Evolutionary conservation across 2,888 invertebrate genomes (phyloP).

Genomic region (Eupithecia subumbrata): DNA sequence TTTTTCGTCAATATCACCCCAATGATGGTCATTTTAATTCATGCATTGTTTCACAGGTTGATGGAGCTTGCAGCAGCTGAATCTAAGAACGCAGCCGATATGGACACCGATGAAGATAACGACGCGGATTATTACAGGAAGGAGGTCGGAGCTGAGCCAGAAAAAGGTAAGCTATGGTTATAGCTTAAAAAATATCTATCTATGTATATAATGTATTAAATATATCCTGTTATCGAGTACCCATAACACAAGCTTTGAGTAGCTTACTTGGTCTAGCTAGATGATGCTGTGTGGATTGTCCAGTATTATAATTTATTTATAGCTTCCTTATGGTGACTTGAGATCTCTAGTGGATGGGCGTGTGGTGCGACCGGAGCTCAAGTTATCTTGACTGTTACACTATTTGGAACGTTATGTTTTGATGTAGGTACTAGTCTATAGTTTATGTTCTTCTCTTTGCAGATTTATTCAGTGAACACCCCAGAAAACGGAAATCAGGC

Average conservation of each 20-base stretch:
- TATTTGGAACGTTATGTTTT: not conserved
- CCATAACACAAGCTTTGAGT: too few species aligned
- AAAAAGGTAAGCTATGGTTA: constrained; percentile 86
- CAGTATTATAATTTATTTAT: too few species aligned
- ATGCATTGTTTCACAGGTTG: constrained; percentile 54
- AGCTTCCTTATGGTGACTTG: not conserved
- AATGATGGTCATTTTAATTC: too few species aligned
- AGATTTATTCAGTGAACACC: constrained; percentile 72
- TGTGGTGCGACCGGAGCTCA: not conserved
- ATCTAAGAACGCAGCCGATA: constrained; percentile 71
- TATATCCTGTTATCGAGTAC: too few species aligned
- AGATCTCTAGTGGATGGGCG: not conserved
- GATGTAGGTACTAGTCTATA: not conserved
- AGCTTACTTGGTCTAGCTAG: too few species aligned
- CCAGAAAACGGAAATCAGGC: constrained; percentile 65
- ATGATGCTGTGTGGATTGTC: too few species aligned
- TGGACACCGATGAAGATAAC: constrained; percentile 86
- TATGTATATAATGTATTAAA: too few species aligned
- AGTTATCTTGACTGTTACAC: not conserved
- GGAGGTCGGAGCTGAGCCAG: constrained; percentile 95
- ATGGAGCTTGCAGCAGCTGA: constrained; percentile 83
- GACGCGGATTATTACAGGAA: constrained; percentile 90
- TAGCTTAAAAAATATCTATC: too few species aligned
- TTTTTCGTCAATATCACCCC: too few species aligned
- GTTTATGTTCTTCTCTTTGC: constrained; percentile 23